Base-by-base conservation (phyloP, 2,888 invertebrate species). In the Apamea monoglypha region DNA sequence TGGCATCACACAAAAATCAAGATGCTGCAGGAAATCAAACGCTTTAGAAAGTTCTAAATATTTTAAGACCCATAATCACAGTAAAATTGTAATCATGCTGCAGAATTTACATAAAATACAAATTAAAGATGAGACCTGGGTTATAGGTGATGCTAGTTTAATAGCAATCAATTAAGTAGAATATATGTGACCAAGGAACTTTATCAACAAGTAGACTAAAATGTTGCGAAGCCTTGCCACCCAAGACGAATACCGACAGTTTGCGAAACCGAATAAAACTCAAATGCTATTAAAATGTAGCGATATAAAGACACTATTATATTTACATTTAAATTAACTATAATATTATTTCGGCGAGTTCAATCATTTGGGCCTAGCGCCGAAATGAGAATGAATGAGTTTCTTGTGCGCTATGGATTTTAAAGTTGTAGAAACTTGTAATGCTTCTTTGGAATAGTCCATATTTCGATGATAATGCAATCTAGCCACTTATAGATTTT, bases 221-320 rank as follows among this genome's bases (percentile, higher is more conserved):
- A 69, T 81, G 74, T 84, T 72, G 71, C 82, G 3, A 56, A 76
- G 21, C 14, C 21, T n/a, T 36, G 16, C 84, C 83, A 73, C 83
- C 86, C 84, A 84, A 77, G 69, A 50, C 32, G 68, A 78, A 50
- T 21, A 53, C 29, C 25, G 21, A 79, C 61, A 44, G 14, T 63
- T 82, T 75, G 61, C 74, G 25, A 72, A 85, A 72, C 56, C 67
- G 25, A 71, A 76, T 83, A 74, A 85, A 84, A 85, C 21, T 67
- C 14, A 64, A 78, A 82, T 69, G 61, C 25, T 32, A 72, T 69
- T 85, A 68, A 76, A 81, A 64, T 66, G 53, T 53, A 53, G 56
- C 70, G 63, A 68, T 78, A 71, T 72, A 76, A 66, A 72, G 29
- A 64, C 50, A 64, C 50, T 64, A 73, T 76, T 56, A 56, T 74